Evolutionary conservation across 2,888 invertebrate species (phyloP).

Genomic region (Strigamia transsilvanica): DNA sequence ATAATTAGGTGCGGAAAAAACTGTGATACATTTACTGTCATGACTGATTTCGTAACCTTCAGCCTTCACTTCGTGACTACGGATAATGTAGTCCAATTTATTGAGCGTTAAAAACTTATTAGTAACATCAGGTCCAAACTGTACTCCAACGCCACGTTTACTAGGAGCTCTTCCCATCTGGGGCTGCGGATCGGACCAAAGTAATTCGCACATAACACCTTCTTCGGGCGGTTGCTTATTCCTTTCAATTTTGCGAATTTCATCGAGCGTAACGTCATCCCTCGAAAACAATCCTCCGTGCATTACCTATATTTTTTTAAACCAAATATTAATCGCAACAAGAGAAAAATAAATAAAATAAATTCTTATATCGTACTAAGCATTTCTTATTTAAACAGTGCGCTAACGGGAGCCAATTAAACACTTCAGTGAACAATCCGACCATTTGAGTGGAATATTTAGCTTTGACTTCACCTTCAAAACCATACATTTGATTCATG

Average conservation of each 20-base stretch:
- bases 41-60: constrained; percentile 96
- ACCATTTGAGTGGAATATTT: constrained; percentile 97
- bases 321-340: neutral
- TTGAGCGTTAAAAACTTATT: constrained; percentile 82
- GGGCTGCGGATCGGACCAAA: constrained; percentile 98
- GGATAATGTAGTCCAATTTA: constrained; percentile 89
- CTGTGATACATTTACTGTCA: constrained; percentile 95
- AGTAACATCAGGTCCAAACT: constrained; percentile 98
- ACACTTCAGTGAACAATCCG: constrained; percentile 97
- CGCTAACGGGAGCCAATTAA: constrained; percentile 95
- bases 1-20: constrained; percentile 99
- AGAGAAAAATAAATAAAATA: neutral
- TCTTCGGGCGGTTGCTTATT: constrained; percentile 97
- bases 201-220: constrained; percentile 94
- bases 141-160: constrained; percentile 96
- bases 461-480: constrained; percentile 96
- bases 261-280: constrained; percentile 91
- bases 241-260: constrained; percentile 86
- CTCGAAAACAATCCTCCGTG: constrained; percentile 97
- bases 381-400: constrained; percentile 91
- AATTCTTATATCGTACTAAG: constrained; percentile 68
- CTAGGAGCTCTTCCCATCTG: constrained; percentile 87
- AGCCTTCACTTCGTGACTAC: constrained; percentile 97
- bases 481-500: constrained; percentile 99
- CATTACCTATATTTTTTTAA: constrained; percentile 83